Evolutionary conservation across 2,888 invertebrate genomes (phyloP).

Genomic region (Cryptops parisi): DNA sequence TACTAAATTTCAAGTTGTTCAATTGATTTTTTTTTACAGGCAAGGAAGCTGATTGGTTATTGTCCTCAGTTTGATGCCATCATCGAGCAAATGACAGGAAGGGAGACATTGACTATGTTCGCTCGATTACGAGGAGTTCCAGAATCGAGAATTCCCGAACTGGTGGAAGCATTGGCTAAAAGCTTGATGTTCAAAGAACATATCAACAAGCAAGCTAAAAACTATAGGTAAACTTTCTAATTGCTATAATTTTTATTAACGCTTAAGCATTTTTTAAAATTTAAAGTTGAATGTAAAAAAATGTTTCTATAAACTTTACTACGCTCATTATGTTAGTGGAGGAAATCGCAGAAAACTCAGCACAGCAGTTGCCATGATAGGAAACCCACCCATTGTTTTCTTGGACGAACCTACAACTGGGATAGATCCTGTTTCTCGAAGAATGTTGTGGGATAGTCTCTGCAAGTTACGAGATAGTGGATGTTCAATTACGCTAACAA

Average conservation of each 20-base stretch:
- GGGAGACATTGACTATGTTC: conserved; percentile 51
- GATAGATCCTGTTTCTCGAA: conserved; percentile 64
- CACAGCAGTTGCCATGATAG: conserved; percentile 53
- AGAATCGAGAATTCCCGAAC: conserved; percentile 30
- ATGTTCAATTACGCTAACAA: conserved; percentile 62
- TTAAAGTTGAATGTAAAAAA: background rate
- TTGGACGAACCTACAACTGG: conserved; percentile 50
- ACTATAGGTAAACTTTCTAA: conserved; percentile 25
- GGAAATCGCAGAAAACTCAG: conserved; percentile 60
- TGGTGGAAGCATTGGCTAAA: conserved; percentile 37
- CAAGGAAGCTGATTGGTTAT: conserved; percentile 40
- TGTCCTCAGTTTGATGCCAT: conserved; percentile 64
- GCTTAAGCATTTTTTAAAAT: background rate
- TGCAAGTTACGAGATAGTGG: conserved; percentile 51
- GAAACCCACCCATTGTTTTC: conserved; percentile 51
- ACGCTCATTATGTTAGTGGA: conserved; percentile 38
- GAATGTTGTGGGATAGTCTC: conserved; percentile 64
- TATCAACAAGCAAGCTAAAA: conserved; percentile 41
- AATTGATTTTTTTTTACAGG: conserved; percentile 19
- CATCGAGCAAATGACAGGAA: conserved; percentile 51
- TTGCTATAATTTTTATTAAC: background rate
- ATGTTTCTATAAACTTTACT: background rate
- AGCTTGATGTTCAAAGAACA: conserved; percentile 45
- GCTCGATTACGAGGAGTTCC: conserved; percentile 47
- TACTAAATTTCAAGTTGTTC: background rate